phyloP scores from a whole-genome alignment of 1,140 invertebrate species.

The Camponotus pennsylvanicus region DNA sequence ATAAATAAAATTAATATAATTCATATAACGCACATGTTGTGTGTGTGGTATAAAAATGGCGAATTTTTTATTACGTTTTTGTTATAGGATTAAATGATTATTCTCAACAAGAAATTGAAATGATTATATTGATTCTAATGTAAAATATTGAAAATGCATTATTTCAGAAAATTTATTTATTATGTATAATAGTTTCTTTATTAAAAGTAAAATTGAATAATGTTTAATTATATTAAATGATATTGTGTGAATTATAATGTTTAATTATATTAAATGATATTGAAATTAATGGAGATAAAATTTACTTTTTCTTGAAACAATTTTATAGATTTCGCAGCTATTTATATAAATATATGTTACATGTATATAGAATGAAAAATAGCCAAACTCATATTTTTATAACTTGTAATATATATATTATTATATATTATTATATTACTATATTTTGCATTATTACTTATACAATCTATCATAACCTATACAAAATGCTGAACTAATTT shows the following conservation, averaged over 20 bases:
- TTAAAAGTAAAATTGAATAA: too few species aligned
- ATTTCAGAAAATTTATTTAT: too few species aligned
- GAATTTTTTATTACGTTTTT: neutral
- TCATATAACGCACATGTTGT: too few species aligned
- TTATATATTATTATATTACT: too few species aligned
- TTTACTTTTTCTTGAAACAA: too few species aligned
- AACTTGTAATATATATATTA: neutral
- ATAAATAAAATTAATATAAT: neutral
- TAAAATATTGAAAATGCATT: too few species aligned
- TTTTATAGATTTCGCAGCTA: neutral
- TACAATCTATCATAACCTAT: neutral
- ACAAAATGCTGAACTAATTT: neutral
- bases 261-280: too few species aligned
- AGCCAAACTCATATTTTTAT: neutral
- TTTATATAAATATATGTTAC: neutral
- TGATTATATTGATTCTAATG: too few species aligned
- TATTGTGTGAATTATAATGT: too few species aligned
- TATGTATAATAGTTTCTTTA: too few species aligned
- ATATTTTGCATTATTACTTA: neutral
- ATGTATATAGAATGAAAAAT: neutral
- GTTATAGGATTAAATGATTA: neutral
- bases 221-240: too few species aligned
- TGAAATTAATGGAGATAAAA: too few species aligned
- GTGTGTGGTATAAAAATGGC: neutral
- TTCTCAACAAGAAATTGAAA: neutral